Conservation (phyloP, 2,113 vertebrate species). For the Collichthys lucidus region DNA sequence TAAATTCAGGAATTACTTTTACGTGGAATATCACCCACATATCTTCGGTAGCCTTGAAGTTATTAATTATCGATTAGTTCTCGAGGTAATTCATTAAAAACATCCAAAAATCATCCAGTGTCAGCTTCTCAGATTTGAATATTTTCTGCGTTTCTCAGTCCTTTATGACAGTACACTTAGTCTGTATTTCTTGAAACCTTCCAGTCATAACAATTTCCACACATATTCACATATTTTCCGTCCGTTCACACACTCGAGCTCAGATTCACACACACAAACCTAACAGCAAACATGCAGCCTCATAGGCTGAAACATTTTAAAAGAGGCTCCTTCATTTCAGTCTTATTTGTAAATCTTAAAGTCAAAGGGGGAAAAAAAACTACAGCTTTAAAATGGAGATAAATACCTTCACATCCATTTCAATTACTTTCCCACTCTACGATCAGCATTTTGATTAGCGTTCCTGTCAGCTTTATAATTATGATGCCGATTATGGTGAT, state of each 20-base stretch:
- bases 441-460: conserved; percentile 59
- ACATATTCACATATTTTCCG: conserved; percentile 5
- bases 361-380: background rate
- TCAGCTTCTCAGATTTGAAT: background rate
- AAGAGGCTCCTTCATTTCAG: background rate
- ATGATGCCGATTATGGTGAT: conserved; percentile 65
- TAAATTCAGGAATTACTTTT: conserved; percentile 5
- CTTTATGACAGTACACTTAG: background rate
- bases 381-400: conserved; percentile 52
- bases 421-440: conserved; percentile 54
- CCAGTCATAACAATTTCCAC: conserved; percentile 6
- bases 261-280: conserved; percentile 25
- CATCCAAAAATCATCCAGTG: background rate
- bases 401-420: conserved; percentile 46
- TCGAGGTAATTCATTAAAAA: background rate
- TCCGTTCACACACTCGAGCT: background rate
- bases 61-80: background rate
- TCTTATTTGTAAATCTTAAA: conserved; percentile 28
- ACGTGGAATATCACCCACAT: background rate
- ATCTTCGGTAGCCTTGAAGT: background rate
- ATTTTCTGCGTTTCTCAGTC: background rate
- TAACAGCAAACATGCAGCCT: conserved; percentile 2
- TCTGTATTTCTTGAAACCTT: conserved; percentile 21
- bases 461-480: conserved; percentile 63
- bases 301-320: conserved; percentile 12